These are phyloP conservation scores for Dyspetes luteomarginatus DNA, from an alignment of 2,888 invertebrate genomes.

Conservation along the genomic window DNA sequence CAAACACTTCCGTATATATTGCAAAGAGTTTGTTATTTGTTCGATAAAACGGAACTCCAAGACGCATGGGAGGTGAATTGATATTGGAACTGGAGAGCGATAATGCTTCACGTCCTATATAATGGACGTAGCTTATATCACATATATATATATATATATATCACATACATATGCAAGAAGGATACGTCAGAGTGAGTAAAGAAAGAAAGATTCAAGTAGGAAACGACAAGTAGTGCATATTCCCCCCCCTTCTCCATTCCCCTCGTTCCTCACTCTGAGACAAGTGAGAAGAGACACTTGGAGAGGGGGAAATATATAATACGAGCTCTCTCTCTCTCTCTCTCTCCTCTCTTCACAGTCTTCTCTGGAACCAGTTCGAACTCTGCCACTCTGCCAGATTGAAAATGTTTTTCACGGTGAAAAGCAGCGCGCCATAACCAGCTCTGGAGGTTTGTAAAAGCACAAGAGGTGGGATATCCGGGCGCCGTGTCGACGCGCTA, in stretches of 20 bases:
- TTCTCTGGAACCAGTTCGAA: slow-evolving; percentile 64
- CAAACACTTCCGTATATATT: not conserved
- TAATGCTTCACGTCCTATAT: slow-evolving; percentile 46
- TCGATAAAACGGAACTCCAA: slow-evolving; percentile 7
- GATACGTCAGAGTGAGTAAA: not conserved
- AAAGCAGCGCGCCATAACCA: slow-evolving; percentile 1
- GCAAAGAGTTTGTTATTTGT: slow-evolving; percentile 39
- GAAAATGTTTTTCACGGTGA: slow-evolving; percentile 72
- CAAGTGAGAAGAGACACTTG: slow-evolving; percentile 11
- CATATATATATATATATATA: not conserved
- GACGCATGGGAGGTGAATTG: slow-evolving; percentile 20
- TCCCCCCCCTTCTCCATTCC: not conserved
- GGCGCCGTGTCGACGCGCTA: slow-evolving; percentile 48
- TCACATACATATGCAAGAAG: not conserved
- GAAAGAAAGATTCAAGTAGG: slow-evolving; percentile 30
- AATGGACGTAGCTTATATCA: not conserved
- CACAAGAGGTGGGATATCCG: not conserved
- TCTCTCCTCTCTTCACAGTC: slow-evolving; percentile 38
- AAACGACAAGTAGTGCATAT: slow-evolving; percentile 27
- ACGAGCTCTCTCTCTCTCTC: not conserved
- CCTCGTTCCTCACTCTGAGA: slow-evolving; percentile 2
- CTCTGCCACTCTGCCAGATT: slow-evolving; percentile 74
- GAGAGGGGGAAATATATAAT: slow-evolving; percentile 11
- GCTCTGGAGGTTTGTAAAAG: not conserved
- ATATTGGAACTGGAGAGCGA: slow-evolving; percentile 49